A percentile compares a stretch with the other conserved stretches of the same genome.
These are phyloP conservation scores for Pseudopipra pipra DNA, from an alignment of 2,113 vertebrate genomes.

Conservation along the genomic window DNA sequence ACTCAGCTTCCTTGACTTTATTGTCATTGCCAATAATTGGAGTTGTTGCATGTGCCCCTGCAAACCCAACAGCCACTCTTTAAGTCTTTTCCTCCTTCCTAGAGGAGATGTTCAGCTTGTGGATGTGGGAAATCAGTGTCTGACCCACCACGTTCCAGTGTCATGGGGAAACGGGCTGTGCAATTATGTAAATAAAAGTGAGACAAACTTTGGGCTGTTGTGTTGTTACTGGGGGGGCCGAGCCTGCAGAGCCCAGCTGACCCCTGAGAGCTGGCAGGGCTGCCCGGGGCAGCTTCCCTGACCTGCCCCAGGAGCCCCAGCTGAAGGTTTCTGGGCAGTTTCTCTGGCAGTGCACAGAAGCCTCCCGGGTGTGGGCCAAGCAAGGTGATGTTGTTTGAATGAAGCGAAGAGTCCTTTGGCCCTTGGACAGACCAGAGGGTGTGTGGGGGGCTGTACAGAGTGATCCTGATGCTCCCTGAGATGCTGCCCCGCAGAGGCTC, in stretches of 20 bases:
- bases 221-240: neutral
- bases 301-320: neutral
- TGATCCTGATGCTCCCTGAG: fast-evolving
- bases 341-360: neutral
- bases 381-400: too few relatives aligned
- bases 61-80: neutral
- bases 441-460: neutral
- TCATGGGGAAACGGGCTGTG: constrained; percentile 46
- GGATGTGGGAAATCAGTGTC: neutral
- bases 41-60: constrained; percentile 14
- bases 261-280: neutral
- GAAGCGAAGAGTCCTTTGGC: neutral
- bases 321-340: neutral
- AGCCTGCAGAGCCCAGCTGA: neutral
- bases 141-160: neutral
- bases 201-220: neutral
- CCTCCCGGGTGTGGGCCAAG: neutral
- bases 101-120: neutral
- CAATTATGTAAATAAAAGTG: constrained; percentile 66
- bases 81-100: neutral
- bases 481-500: neutral
- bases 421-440: neutral
- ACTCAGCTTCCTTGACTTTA: neutral
- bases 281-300: neutral
- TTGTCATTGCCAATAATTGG: neutral